Conservation (phyloP, 2,113 vertebrate genomes). For the Gopherus evgoodei region DNA sequence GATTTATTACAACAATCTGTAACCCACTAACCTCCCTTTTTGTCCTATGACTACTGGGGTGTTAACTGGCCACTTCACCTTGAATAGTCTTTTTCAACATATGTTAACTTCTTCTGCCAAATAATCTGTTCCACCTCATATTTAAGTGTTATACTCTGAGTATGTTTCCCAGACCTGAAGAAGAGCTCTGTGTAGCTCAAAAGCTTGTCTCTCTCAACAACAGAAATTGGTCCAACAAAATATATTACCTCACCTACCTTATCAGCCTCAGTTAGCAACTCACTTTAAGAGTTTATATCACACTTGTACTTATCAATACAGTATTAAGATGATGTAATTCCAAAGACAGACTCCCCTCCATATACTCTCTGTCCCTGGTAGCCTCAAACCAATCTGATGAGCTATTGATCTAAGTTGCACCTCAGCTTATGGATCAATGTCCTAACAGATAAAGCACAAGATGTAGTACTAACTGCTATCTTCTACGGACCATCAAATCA, state of each 20-base stretch:
- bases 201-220: neutral
- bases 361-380: neutral
- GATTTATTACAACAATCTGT: neutral
- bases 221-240: neutral
- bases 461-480: neutral
- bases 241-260: neutral
- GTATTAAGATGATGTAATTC: conserved; percentile 3
- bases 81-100: neutral
- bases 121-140: neutral
- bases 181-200: neutral
- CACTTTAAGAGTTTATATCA: neutral
- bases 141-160: neutral
- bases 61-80: neutral
- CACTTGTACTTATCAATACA: neutral
- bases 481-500: no score
- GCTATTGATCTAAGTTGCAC: neutral
- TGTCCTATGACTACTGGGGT: neutral
- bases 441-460: neutral
- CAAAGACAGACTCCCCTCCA: neutral
- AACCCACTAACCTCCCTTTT: neutral
- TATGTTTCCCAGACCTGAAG: neutral
- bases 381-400: neutral
- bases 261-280: neutral
- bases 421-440: neutral
- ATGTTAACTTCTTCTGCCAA: neutral